phyloP scores from a whole-genome alignment of 2,797 vertebrate species.

The Bothrops alternatus region DNA sequence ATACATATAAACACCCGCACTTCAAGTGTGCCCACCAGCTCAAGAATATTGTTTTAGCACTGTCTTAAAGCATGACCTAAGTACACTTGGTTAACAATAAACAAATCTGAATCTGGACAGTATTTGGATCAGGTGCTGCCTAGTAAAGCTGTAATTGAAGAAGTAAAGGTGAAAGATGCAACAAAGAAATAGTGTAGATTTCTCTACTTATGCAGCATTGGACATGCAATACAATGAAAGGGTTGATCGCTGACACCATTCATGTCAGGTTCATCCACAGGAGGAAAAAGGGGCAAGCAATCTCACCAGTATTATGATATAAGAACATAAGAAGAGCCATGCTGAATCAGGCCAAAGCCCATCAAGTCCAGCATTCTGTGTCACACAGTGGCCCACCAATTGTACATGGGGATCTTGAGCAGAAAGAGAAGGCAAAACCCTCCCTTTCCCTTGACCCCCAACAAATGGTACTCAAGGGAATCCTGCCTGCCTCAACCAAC shows the following conservation, averaged over 20 bases:
- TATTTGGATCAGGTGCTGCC: not conserved
- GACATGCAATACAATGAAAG: not conserved
- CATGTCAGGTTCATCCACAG: not conserved
- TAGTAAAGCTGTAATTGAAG: not conserved
- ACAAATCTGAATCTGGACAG: not conserved
- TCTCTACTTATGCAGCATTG: not conserved
- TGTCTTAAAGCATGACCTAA: not conserved
- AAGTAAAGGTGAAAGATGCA: not conserved
- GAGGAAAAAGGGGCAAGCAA: not conserved
- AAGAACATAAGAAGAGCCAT: too few species aligned
- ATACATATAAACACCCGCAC: not conserved
- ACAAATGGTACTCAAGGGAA: too few species aligned
- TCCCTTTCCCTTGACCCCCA: too few species aligned
- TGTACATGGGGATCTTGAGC: too few species aligned
- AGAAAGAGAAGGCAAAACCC: too few species aligned
- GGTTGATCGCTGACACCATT: not conserved
- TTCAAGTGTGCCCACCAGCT: not conserved
- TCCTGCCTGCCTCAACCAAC: too few species aligned
- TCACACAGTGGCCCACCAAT: too few species aligned
- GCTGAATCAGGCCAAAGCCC: too few species aligned
- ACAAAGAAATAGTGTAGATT: not conserved
- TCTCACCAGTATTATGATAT: not conserved
- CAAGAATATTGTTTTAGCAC: not conserved
- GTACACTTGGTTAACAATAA: not conserved
- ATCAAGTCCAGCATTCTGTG: too few species aligned